Percentiles rank a stretch among this genome's conserved stretches.
These are phyloP conservation scores for Muscicapa striata DNA, from an alignment of 2,797 vertebrate species.

Conservation along the genomic window DNA sequence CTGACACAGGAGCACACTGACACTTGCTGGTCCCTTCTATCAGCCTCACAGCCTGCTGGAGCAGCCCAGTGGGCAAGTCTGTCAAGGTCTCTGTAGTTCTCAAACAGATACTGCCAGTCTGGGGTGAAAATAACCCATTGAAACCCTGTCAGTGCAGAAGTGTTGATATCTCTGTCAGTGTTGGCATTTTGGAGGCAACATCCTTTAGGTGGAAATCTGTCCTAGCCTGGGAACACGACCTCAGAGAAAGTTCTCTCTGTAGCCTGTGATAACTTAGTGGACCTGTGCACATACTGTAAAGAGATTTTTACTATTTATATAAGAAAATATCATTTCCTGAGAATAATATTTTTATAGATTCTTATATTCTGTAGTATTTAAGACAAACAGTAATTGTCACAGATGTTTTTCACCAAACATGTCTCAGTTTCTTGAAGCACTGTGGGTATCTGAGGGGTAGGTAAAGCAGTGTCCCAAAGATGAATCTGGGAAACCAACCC, in stretches of 20 bases:
- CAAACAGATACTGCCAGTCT: background rate
- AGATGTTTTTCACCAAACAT: background rate
- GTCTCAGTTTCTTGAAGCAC: background rate
- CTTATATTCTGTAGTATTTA: background rate
- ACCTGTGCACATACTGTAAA: fast-evolving
- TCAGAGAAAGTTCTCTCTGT: background rate
- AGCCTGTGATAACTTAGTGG: background rate
- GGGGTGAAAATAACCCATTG: background rate
- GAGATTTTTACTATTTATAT: background rate
- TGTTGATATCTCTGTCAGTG: background rate
- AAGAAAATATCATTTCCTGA: background rate
- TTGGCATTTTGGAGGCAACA: background rate
- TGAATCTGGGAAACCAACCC: background rate
- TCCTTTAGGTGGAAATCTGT: background rate
- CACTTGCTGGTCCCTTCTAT: background rate
- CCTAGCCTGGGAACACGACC: background rate
- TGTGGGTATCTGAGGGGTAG: background rate
- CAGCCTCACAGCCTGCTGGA: background rate
- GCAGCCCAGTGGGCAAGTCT: background rate
- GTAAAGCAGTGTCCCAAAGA: background rate
- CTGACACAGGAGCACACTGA: background rate
- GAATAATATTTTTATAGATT: background rate
- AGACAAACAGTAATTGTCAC: background rate
- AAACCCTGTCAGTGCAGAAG: background rate
- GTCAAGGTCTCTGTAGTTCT: background rate